Conservation (phyloP, 1,140 invertebrate species). For the Plectrocnemia conspersa region DNA sequence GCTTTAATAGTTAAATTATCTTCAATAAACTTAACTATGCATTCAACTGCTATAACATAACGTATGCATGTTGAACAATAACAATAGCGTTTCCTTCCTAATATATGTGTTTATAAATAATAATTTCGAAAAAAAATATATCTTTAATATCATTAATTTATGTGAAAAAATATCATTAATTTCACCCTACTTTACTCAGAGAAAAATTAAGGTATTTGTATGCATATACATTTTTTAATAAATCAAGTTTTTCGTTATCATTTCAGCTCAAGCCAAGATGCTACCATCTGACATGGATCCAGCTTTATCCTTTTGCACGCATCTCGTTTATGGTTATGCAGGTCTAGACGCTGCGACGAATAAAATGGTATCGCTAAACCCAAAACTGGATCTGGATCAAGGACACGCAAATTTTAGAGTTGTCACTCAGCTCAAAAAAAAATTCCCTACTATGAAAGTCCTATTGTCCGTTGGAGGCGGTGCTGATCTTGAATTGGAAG, state of each 20-base stretch:
- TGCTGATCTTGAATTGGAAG: constrained; percentile 56
- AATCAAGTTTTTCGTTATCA: too few species aligned
- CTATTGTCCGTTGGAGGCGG: constrained; percentile 72
- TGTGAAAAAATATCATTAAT: not conserved
- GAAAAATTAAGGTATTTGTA: not conserved
- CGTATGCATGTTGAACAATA: not conserved
- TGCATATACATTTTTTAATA: not conserved
- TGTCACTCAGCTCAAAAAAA: constrained; percentile 64
- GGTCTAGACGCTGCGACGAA: constrained; percentile 67
- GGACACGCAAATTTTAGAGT: constrained; percentile 66
- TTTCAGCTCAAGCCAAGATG: constrained; percentile 72
- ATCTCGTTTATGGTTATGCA: constrained; percentile 82
- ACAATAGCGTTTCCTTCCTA: not conserved
- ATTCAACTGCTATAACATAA: too few species aligned
- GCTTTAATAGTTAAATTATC: too few species aligned
- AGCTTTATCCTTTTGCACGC: constrained; percentile 73
- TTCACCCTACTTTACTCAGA: not conserved
- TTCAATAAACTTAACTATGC: too few species aligned
- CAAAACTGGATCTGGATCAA: constrained; percentile 63
- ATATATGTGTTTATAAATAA: not conserved
- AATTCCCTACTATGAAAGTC: constrained; percentile 68
- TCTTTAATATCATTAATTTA: not conserved
- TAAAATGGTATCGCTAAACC: constrained; percentile 64
- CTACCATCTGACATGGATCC: constrained; percentile 67
- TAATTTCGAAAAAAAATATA: not conserved